Evolutionary conservation across 2,797 vertebrate species (phyloP), one percentile per base, ranked within the genome.

Genomic region (Neoniphon sammara): DNA sequence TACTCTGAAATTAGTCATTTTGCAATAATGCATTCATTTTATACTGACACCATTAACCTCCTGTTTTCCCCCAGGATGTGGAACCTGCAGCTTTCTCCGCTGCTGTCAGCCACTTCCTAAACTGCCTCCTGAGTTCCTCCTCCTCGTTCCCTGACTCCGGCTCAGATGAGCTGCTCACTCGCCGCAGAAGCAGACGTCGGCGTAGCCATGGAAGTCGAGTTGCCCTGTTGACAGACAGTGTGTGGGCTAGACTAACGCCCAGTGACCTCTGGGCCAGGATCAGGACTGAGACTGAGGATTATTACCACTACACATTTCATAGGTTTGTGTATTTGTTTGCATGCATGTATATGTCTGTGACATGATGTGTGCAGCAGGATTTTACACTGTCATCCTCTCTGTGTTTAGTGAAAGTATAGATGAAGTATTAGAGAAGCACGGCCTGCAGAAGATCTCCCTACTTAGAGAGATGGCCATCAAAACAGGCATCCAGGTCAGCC

Each of bases 31-130:
- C 5, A 4, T 2, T 25, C 0, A 27, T 65, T 65, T 58, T 75
- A 1, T 21, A 39, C 67, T 42, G n/a, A 46, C 0, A 53, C 3
- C 7, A n/a, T 1, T 31, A 31, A 0, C 9, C 1, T 69, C 21
- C 66, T 61, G 17, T 59, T 68, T 75, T 70, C 34, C 5, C 20
- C 15, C 73, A 99, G 98, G 96, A 96, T 0, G 97, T 98, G 50
- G 97, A 98, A 85, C 94, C 97, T 81, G 97, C 97, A 0, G 96
- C 94, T 53, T 94, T 98, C 62, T 99, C 97, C 0, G 96, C 95
- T 0, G 97, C 97, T 64, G 96, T 99, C 92, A 98, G 96, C 91
- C 97, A 97, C 91, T 99, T 99, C 92, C 94, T 99, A 54, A 99
- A 99, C 85, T 98, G 97, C 92, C 96, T 98, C 82, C 91, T 99